Base-by-base conservation (phyloP, 2,888 invertebrate species). In the Athalia cordata region DNA sequence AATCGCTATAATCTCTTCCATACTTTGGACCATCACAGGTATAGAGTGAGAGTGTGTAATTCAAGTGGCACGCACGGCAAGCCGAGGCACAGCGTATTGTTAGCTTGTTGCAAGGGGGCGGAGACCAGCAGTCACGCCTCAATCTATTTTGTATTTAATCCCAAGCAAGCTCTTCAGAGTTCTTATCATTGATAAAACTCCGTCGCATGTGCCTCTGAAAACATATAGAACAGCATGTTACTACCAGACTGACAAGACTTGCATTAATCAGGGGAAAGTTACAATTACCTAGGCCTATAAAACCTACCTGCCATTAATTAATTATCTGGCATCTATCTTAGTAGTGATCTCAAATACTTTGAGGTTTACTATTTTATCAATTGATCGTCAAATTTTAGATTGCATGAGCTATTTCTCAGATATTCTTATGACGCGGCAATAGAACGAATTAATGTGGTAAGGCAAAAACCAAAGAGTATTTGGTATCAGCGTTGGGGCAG, bases 131-230 rank as follows among this genome's bases (percentile, higher is more conserved):
- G 88, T 88, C 89, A 88, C 86, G 86, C 86, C 87, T 87, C 88
- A 81, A 72, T 80, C 79, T 86, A 50, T 87, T 84, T 85, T 84
- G 87, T 86, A 84, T 85, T 85, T 87, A 86, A 86, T 89, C 89
- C 88, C 87, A 87, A 88, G 86, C 87, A 89, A 89, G 86, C 86
- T 88, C 85, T 86, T 85, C 86, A 66, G 77, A 89, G 89, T 89
- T 89, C 85, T 88, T 87, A 88, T 88, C 87, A 88, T 85, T 85
- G 85, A 88, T 88, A 89, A 89, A 87, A 89, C 89, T 88, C 86
- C 86, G 74, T 78, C 89, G 89, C 89, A 86, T 89, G 89, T 89
- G 89, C 89, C 89, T 89, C 89, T 89, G 89, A 89, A 89, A 89
- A 88, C 86, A 89, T 86, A 89, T 88, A 89, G 88, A 89, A 89